Conservation (phyloP, 2,797 vertebrate genomes). For the Oreochromis grahami region DNA sequence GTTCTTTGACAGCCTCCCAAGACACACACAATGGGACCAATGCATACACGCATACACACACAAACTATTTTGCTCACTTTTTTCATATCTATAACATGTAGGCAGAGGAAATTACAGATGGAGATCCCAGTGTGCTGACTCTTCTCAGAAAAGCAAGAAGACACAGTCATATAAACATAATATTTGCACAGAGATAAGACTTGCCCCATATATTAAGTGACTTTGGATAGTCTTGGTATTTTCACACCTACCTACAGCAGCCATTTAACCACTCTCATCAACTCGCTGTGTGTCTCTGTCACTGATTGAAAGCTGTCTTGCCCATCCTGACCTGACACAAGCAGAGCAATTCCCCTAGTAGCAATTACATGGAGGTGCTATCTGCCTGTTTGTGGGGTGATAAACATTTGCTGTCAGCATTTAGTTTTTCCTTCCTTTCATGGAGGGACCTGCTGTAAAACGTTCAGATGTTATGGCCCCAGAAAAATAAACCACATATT, state of each 20-base stretch:
- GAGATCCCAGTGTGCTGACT: neutral
- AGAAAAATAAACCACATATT: neutral
- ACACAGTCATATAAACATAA: neutral
- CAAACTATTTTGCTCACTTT: neutral
- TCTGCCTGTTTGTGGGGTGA: slow-evolving; percentile 3
- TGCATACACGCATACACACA: neutral
- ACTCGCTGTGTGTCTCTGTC: neutral
- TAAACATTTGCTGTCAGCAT: slow-evolving; percentile 13
- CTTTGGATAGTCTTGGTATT: neutral
- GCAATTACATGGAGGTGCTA: neutral
- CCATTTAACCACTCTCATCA: neutral
- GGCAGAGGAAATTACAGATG: slow-evolving; percentile 25
- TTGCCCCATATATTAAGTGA: neutral
- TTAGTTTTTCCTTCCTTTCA: neutral
- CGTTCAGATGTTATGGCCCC: neutral
- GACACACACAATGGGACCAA: neutral
- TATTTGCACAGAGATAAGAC: neutral
- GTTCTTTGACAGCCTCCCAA: slow-evolving; percentile 17
- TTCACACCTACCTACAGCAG: neutral
- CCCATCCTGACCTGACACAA: neutral
- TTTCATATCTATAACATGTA: neutral
- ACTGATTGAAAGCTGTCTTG: slow-evolving; percentile 7
- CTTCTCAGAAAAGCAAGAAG: neutral
- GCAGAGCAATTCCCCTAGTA: neutral
- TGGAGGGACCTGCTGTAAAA: neutral